A percentile compares a stretch with the other conserved stretches of the same genome.
Evolutionary conservation across 2,113 vertebrate genomes (phyloP).

Genomic region (Neopipo cinnamomea): DNA sequence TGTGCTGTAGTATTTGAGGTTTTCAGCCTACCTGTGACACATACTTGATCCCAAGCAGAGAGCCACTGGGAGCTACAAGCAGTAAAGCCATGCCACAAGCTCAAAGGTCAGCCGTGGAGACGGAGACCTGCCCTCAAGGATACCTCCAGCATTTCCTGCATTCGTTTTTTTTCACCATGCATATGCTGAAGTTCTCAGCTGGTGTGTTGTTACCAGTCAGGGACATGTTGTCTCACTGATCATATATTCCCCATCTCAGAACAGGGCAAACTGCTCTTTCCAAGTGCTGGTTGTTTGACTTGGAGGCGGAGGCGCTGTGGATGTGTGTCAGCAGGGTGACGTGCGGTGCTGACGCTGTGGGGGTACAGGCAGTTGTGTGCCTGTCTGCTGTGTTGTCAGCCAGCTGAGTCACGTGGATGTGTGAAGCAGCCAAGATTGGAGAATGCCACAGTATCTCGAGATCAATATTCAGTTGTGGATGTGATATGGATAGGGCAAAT

Average conservation of each 20-base stretch:
- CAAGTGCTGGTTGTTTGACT: neutral
- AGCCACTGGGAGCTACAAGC: neutral
- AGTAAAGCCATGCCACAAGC: neutral
- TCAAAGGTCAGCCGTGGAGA: neutral
- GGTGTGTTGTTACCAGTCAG: neutral
- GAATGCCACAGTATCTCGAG: neutral
- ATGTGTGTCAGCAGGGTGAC: neutral
- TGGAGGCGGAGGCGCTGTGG: neutral
- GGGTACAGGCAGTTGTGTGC: neutral
- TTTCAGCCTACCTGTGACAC: neutral
- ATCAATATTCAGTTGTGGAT: neutral
- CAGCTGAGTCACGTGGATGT: fast-evolving
- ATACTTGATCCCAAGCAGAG: neutral
- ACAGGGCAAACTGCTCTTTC: neutral
- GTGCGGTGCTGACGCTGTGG: neutral
- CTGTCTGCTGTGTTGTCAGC: fast-evolving
- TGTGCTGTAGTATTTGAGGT: neutral
- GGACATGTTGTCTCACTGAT: neutral
- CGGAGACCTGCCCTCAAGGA: neutral
- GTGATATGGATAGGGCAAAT: neutral
- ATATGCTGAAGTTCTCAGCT: neutral
- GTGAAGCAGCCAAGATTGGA: neutral
- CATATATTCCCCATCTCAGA: neutral
- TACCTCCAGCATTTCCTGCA: neutral
- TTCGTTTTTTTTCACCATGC: neutral